Percentiles rank a stretch among this genome's conserved stretches.
phyloP scores from a whole-genome alignment of 2,888 invertebrate species.

The Chirona hameri region DNA sequence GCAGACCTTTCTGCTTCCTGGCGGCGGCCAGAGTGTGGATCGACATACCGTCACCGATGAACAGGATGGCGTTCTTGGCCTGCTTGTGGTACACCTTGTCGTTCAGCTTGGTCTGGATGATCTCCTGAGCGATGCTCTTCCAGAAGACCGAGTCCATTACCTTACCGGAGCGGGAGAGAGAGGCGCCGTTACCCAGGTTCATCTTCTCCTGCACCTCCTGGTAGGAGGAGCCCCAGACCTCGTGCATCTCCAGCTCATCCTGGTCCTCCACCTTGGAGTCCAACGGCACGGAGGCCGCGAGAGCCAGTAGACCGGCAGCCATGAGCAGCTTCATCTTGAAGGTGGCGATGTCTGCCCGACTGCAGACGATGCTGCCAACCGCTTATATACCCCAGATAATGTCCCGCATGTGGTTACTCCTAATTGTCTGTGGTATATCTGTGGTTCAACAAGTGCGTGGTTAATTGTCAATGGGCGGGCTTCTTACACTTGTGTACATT shows the following conservation, averaged over 20 bases:
- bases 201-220: slow-evolving; percentile 1
- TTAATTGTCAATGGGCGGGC: too few species aligned
- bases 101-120: not conserved
- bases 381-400: too few species aligned
- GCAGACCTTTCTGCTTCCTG: slow-evolving; percentile 13
- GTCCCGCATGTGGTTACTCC: too few species aligned
- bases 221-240: not conserved
- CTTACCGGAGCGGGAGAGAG: slow-evolving; percentile 5
- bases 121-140: slow-evolving; percentile 1
- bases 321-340: not conserved
- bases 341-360: too few species aligned
- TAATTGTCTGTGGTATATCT: too few species aligned
- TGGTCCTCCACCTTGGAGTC: slow-evolving; percentile 7
- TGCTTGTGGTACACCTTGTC: not conserved
- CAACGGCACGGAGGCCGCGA: not conserved
- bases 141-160: not conserved
- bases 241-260: slow-evolving; percentile 27
- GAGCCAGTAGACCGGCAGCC: not conserved
- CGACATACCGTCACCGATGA: slow-evolving; percentile 8
- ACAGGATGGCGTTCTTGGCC: slow-evolving; percentile 3
- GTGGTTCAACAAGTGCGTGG: too few species aligned
- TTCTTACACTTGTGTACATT: too few species aligned
- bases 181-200: not conserved
- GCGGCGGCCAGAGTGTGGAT: slow-evolving; percentile 10
- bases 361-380: too few species aligned